Evolutionary conservation across 2,888 invertebrate species (phyloP).

Genomic region (Sthenelais limicola): DNA sequence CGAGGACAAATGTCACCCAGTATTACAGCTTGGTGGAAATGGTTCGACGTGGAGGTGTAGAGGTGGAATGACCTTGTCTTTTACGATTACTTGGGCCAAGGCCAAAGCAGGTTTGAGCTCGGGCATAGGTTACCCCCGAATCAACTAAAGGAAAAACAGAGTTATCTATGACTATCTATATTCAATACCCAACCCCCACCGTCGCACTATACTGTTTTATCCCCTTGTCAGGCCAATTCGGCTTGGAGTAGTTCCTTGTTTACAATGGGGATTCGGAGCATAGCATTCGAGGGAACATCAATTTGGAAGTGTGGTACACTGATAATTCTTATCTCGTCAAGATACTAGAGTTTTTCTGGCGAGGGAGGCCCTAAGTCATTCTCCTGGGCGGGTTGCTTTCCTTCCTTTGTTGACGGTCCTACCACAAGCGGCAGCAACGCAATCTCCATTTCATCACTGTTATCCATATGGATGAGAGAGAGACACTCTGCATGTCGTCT

Average conservation of each 20-base stretch:
- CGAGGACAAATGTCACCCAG: slow-evolving; percentile 6
- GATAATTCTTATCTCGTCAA: slow-evolving; percentile 34
- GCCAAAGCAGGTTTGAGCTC: no score
- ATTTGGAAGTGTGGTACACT: slow-evolving; percentile 11
- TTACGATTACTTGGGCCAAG: background rate
- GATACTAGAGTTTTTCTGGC: background rate
- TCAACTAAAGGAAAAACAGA: no score
- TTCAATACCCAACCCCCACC: no score
- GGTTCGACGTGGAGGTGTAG: background rate
- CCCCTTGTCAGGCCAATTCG: no score
- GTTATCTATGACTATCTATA: no score
- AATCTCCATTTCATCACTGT: background rate
- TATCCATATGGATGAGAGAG: slow-evolving; percentile 26
- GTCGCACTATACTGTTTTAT: no score
- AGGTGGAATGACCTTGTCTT: background rate
- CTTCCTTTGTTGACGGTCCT: background rate
- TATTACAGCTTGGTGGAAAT: slow-evolving; percentile 18
- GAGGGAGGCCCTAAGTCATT: no score
- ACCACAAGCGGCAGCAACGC: background rate
- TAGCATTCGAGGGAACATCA: no score
- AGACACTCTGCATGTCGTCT: no score
- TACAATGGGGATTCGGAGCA: no score
- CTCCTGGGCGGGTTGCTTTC: background rate
- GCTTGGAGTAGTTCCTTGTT: no score
- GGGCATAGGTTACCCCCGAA: no score